phyloP scores from a whole-genome alignment of 2,888 invertebrate species.

The Prenolepis imparis region DNA sequence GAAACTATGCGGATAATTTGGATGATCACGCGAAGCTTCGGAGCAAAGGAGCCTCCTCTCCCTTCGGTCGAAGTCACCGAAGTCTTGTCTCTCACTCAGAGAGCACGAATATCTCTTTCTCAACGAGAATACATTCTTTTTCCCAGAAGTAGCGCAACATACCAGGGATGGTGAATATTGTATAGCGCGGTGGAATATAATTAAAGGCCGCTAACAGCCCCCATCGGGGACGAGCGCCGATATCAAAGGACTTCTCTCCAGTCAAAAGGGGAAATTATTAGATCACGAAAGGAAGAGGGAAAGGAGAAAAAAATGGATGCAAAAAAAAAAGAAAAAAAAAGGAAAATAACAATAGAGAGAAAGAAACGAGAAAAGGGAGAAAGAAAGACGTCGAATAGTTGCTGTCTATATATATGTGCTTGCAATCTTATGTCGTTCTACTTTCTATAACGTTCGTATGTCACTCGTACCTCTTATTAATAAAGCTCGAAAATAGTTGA shows the following conservation, averaged over 20 bases:
- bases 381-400: not conserved
- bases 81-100: too few relatives aligned
- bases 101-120: constrained; percentile 9
- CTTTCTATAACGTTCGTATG: constrained; percentile 9
- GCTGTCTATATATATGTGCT: not conserved
- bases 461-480: not conserved
- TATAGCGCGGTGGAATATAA: constrained; percentile 44
- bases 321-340: not conserved
- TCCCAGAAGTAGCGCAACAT: constrained; percentile 18
- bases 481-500: not conserved
- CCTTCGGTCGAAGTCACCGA: too few relatives aligned
- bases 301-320: not conserved
- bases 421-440: constrained; percentile 22
- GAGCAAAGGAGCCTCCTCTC: too few relatives aligned
- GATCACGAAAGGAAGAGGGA: not conserved
- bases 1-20: constrained; percentile 39
- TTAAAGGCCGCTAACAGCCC: constrained; percentile 40
- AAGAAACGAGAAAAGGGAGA: not conserved
- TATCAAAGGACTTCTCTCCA: constrained; percentile 8
- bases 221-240: not conserved
- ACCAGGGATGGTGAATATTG: constrained; percentile 1
- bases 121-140: not conserved
- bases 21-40: constrained; percentile 40
- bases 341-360: not conserved
- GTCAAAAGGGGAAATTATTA: constrained; percentile 1